Base-by-base conservation (phyloP, 2,797 vertebrate species). In the Sciurus carolinensis region DNA sequence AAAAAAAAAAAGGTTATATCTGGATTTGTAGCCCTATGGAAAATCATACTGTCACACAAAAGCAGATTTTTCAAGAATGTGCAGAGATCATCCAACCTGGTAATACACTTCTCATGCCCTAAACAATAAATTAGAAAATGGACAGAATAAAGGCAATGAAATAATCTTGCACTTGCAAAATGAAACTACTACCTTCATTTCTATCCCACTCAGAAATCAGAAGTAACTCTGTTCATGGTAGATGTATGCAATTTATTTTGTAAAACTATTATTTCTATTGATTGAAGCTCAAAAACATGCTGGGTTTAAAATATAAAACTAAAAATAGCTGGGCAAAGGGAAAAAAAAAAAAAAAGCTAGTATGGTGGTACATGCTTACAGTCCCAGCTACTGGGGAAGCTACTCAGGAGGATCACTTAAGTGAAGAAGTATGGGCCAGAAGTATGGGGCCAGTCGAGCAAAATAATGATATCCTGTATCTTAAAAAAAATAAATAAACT, bases 121-220 rank as follows among this genome's bases (percentile, higher is more conserved):
- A 33, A 89, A 1, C 44, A 79, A 54, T 62, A 81, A 28, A n/a
- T 42, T 42, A 90, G 66, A 77, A 95, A 62, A 84, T 54, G 7
- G 9, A 36, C 18, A 87, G 50, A 77, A 88, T 69, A 92, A 84
- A 92, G 47, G 39, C 39, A 93, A 95, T 50, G 7, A 59, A 76
- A 86, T 75, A 50, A 93, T 69, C 71, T 72, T 79, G 50, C 72
- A 84, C 9, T 10, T 71, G 64, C 52, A 84, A 92, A 92, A 67
- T 75, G 76, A 59, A 95, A 92, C 44, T 54, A 76, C 47, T 67
- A 52, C 11, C 50, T 93, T 75, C 73, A 85, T 47, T 90, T 86
- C 0, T 73, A 18, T 81, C 33, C 28, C 66, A 90, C 7, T 84
- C 77, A 72, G 71, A 83, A 91, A 76, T 76, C 50, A 86, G 47